phyloP scores from a whole-genome alignment of 2,113 vertebrate genomes.

The Daboia siamensis region DNA sequence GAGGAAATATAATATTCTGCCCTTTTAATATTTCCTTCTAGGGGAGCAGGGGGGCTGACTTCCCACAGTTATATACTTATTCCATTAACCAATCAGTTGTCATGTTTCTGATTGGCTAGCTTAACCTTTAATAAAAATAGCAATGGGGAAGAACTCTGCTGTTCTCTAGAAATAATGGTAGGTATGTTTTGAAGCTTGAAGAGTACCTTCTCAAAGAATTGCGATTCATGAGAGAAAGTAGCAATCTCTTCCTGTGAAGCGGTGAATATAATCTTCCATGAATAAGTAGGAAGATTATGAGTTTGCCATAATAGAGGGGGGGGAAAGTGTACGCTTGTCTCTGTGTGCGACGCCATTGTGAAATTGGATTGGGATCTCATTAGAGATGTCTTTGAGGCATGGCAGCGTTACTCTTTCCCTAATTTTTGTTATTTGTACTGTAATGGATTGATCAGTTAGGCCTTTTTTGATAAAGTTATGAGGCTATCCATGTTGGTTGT shows the following conservation, averaged over 20 bases:
- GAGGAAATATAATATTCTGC: too few relatives aligned
- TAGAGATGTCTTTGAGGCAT: too few relatives aligned
- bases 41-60: too few relatives aligned
- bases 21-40: too few relatives aligned
- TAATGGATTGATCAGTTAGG: too few relatives aligned
- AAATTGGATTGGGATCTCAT: rapidly evolving
- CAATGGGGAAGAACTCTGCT: too few relatives aligned
- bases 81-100: not conserved
- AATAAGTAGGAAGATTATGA: not conserved
- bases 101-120: not conserved
- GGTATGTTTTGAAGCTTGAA: slow-evolving; percentile 20
- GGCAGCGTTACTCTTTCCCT: too few relatives aligned
- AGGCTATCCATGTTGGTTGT: too few relatives aligned
- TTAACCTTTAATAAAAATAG: not conserved
- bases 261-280: slow-evolving; percentile 9
- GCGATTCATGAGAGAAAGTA: slow-evolving; percentile 30
- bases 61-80: not conserved
- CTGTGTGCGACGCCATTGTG: not conserved
- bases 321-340: not conserved
- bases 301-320: not conserved
- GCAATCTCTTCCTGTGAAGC: slow-evolving; percentile 22
- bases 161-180: not conserved
- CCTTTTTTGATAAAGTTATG: too few relatives aligned
- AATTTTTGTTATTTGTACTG: too few relatives aligned
- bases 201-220: slow-evolving; percentile 8